Conservation (phyloP, 2,113 vertebrate species). For the Channa maculata region DNA sequence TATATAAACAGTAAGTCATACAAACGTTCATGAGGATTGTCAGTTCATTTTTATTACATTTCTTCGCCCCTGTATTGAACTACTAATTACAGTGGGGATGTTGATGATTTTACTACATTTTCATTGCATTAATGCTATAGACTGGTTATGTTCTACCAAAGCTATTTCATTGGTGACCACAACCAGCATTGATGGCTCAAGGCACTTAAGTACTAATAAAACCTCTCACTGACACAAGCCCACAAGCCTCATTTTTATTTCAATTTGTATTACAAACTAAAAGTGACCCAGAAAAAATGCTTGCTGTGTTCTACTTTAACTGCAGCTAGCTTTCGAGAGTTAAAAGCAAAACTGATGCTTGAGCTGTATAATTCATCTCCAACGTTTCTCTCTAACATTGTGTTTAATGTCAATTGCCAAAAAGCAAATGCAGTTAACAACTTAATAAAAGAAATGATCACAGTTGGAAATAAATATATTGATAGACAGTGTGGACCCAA, state of each 20-base stretch:
- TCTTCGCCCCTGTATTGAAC: too few relatives aligned
- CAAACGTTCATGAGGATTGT: too few relatives aligned
- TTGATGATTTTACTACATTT: too few relatives aligned
- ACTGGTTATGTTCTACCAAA: neutral
- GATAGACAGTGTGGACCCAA: neutral
- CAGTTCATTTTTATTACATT: too few relatives aligned
- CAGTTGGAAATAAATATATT: neutral
- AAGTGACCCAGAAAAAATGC: neutral
- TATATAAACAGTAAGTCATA: too few relatives aligned
- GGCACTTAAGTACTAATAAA: neutral
- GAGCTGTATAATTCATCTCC: too few relatives aligned
- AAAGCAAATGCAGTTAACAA: neutral
- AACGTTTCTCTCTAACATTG: neutral
- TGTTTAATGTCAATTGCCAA: slow-evolving; percentile 2
- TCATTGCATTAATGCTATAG: neutral
- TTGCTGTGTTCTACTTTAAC: neutral
- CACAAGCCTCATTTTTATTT: neutral
- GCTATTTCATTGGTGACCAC: neutral
- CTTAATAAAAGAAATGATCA: neutral
- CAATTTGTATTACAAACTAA: neutral
- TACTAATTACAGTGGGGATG: too few relatives aligned
- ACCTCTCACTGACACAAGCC: neutral
- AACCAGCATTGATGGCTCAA: neutral
- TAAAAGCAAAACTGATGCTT: neutral
- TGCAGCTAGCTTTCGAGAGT: neutral